Evolutionary conservation across 2,113 vertebrate genomes (phyloP).

Genomic region (Dicrurus megarhynchus): DNA sequence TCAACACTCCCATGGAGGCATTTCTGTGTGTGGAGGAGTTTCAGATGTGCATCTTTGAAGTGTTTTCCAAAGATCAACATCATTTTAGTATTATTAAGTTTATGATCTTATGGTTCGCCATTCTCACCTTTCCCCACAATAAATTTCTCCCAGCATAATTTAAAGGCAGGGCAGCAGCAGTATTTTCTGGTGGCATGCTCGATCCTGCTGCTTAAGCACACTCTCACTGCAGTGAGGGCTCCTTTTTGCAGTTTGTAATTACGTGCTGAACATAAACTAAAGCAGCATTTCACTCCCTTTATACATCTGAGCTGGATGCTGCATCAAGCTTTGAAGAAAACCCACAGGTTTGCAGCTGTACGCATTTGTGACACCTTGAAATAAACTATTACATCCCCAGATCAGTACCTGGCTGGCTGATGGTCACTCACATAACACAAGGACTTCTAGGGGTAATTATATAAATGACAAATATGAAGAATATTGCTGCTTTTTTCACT

Average conservation of each 20-base stretch:
- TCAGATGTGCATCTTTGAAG: slow-evolving; percentile 11
- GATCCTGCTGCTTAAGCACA: slow-evolving; percentile 11
- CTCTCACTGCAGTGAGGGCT: background rate
- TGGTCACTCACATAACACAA: background rate
- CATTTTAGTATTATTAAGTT: background rate
- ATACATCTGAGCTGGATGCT: background rate
- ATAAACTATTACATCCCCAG: background rate
- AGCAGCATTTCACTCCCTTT: slow-evolving; percentile 27
- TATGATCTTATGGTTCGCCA: background rate
- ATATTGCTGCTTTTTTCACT: background rate
- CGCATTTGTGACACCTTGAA: background rate
- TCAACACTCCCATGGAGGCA: background rate
- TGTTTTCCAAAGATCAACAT: slow-evolving; percentile 24
- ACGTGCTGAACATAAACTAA: slow-evolving; percentile 37
- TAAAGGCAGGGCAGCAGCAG: background rate
- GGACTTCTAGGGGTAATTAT: background rate
- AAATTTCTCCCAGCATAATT: background rate
- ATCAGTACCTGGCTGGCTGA: background rate
- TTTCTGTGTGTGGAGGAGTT: background rate
- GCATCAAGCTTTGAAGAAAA: slow-evolving; percentile 35
- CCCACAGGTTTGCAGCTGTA: background rate
- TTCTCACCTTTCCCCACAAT: background rate
- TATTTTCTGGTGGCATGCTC: slow-evolving; percentile 34
- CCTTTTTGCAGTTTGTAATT: slow-evolving; percentile 39
- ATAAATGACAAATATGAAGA: background rate